Evolutionary conservation across 2,888 invertebrate genomes (phyloP).

Genomic region (Drosophila parthenogenetica): DNA sequence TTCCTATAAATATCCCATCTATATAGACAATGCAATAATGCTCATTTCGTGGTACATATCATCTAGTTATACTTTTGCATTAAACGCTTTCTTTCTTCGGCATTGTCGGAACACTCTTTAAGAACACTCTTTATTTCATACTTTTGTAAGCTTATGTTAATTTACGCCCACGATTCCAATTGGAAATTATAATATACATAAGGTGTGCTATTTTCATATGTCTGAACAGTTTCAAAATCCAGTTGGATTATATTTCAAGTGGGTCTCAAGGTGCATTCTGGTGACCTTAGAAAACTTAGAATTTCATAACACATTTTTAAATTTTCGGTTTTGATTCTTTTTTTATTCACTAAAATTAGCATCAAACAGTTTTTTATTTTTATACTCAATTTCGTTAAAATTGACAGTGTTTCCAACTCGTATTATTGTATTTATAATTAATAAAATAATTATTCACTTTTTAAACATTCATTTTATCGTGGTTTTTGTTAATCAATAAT

Average conservation of each 20-base stretch:
- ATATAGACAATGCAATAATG: background rate
- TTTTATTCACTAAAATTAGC: slow-evolving; percentile 73
- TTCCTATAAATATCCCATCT: background rate
- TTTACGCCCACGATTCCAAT: background rate
- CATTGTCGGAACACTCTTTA: no score
- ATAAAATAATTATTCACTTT: slow-evolving; percentile 38
- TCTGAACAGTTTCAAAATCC: no score
- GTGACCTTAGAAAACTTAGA: no score
- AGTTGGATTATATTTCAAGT: no score
- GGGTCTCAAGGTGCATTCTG: no score
- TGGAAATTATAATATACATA: background rate
- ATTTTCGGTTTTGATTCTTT: slow-evolving; percentile 11
- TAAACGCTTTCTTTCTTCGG: background rate
- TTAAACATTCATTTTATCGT: slow-evolving; percentile 37
- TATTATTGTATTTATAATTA: slow-evolving; percentile 32
- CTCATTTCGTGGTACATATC: background rate
- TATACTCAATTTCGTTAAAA: slow-evolving; percentile 31
- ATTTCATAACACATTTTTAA: slow-evolving; percentile 1
- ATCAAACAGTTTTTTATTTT: slow-evolving; percentile 53
- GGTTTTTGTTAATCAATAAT: slow-evolving; percentile 78
- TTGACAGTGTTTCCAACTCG: slow-evolving; percentile 43
- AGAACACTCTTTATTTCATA: background rate
- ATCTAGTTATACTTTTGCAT: background rate
- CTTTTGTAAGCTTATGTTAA: background rate
- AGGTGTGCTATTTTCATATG: no score